phyloP scores from a whole-genome alignment of 1,140 invertebrate genomes.

The Neotoxoptera formosana region DNA sequence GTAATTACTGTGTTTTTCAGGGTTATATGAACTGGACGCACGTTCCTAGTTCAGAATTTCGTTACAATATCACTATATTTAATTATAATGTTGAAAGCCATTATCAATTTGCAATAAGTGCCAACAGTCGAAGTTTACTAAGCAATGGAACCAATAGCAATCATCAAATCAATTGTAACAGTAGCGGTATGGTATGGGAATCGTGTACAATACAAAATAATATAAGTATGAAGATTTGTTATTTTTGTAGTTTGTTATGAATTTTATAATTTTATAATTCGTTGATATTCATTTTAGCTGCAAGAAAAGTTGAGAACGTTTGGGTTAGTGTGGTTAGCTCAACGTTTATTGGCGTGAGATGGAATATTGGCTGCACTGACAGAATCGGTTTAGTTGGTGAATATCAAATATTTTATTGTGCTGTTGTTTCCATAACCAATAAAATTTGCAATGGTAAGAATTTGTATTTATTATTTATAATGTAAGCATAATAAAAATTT shows the following conservation, averaged over 20 bases:
- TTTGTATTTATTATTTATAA: background rate
- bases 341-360: background rate
- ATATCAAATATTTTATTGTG: slow-evolving; percentile 5
- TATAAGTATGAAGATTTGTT: background rate
- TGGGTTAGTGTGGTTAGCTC: background rate
- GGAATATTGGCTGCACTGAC: background rate
- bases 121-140: background rate
- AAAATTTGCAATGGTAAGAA: background rate
- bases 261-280: background rate
- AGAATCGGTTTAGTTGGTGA: background rate
- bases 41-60: background rate
- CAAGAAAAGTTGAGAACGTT: background rate
- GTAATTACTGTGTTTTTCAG: background rate
- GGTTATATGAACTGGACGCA: background rate
- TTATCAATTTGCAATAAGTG: slow-evolving; percentile 1
- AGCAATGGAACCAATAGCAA: background rate
- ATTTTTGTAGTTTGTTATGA: background rate
- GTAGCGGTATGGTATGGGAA: background rate
- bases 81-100: background rate
- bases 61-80: background rate
- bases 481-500: background rate
- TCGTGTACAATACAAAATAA: background rate
- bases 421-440: background rate
- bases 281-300: background rate
- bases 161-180: background rate